Percentiles rank a stretch among this genome's conserved stretches.
These are phyloP conservation scores for Sander lucioperca DNA, from an alignment of 2,113 vertebrate genomes.

Conservation along the genomic window DNA sequence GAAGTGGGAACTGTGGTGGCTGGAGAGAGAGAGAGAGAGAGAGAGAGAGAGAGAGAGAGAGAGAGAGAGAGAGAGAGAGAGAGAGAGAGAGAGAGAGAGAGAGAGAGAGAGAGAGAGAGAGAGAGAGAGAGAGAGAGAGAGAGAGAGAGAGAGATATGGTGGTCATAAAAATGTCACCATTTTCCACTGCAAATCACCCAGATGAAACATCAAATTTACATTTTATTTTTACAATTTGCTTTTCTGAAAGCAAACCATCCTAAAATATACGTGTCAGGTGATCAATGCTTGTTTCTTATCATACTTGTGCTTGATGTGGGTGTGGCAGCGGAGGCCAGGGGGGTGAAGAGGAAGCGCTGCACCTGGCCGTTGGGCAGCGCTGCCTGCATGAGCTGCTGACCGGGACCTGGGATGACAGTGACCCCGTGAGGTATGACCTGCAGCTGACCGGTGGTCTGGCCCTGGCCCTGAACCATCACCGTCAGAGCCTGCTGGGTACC, in stretches of 20 bases:
- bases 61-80: neutral
- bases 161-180: neutral
- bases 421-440: constrained; percentile 98
- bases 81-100: neutral
- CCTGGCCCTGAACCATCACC: constrained; percentile 98
- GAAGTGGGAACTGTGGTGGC: constrained; percentile 61
- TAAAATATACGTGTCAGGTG: neutral
- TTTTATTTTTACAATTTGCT: neutral
- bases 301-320: constrained; percentile 74
- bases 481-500: constrained; percentile 94
- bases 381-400: constrained; percentile 99
- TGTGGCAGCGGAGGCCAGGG: constrained; percentile 83
- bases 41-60: neutral
- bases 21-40: constrained; percentile 15
- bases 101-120: no score
- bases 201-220: neutral
- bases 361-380: constrained; percentile 96
- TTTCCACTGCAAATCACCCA: neutral
- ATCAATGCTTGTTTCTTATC: no score
- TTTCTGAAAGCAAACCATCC: neutral
- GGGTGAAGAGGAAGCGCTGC: constrained; percentile 98
- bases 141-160: neutral
- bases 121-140: neutral
- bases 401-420: constrained; percentile 95
- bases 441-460: constrained; percentile 96